Base-by-base conservation (phyloP, 2,113 vertebrate species). In the Peromyscus maniculatus region DNA sequence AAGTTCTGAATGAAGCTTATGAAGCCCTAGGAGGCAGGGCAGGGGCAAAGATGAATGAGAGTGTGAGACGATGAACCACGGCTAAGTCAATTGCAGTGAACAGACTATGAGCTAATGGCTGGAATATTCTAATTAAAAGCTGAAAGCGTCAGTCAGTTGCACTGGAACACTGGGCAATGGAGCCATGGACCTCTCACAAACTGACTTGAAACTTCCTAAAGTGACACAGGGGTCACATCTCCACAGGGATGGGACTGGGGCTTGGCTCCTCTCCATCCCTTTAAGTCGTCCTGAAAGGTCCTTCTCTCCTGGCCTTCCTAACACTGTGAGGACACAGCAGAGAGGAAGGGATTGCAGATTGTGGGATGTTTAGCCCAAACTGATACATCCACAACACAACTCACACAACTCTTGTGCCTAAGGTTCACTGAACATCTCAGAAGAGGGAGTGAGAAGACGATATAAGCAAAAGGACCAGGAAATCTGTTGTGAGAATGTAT, bases 81-180 rank as follows among this genome's bases (percentile, higher is more conserved):
- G 11, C 39, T 7, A 55, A 57, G 11, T 5, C 46, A 52, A 24
- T 0, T 7, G 10, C 13, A 31, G 57, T 6, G 3, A 10, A 11
- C 0, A 15, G 28, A 87, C 66, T 49, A n/a, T 0, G n/a, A 55
- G 67, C 36, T 26, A 46, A 31, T 3, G 4, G 49, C 11, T 28
- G 15, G 15, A n/a, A 19, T 72, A 24, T n/a, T 49, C 57, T 83
- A 49, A 75, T 43, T 39, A 49, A 39, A 93, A 87, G 31, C 39
- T 77, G 5, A 75, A 83, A 89, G 3, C 2, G 49, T 19, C 89
- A 17, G 9, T 21, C 74, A 36, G 6, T 33, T 28, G 33, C 39
- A n/a, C 87, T 6, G 67, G 46, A 77, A 52, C 0, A 0, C 15
- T 19, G 11, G 19, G 31, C 36, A 78, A 11, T 1, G 10, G 19